phyloP scores from a whole-genome alignment of 2,113 vertebrate genomes.

The Chinchilla lanigera region DNA sequence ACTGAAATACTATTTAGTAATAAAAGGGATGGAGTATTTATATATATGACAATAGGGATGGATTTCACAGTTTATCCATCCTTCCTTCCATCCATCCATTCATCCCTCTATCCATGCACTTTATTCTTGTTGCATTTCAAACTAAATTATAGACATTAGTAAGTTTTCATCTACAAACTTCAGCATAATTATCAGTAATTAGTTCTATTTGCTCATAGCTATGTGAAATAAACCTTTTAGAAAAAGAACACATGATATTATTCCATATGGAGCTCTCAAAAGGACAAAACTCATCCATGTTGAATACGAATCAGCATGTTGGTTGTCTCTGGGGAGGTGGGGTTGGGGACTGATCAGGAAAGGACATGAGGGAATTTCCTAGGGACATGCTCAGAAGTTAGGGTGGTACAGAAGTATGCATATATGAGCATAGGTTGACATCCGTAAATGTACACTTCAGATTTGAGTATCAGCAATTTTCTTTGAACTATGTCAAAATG shows the following conservation, averaged over 20 bases:
- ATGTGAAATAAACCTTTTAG: neutral
- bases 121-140: neutral
- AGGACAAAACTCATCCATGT: neutral
- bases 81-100: too few relatives aligned
- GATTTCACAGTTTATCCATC: neutral
- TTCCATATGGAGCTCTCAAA: neutral
- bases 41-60: neutral
- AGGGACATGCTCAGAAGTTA: neutral
- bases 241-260: neutral
- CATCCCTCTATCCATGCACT: neutral
- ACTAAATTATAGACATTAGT: neutral
- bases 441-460: neutral
- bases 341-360: neutral
- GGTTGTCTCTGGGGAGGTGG: neutral
- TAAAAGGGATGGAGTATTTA: neutral
- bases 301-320: neutral
- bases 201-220: neutral
- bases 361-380: neutral
- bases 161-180: neutral
- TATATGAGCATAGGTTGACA: neutral
- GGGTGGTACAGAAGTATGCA: neutral
- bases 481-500: neutral
- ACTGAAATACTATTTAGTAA: neutral
- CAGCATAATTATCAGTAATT: neutral
- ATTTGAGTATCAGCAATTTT: neutral